Evolutionary conservation across 35 echinoderm and acorn worm species (phyloP).

Genomic region (Diadema setosum): DNA sequence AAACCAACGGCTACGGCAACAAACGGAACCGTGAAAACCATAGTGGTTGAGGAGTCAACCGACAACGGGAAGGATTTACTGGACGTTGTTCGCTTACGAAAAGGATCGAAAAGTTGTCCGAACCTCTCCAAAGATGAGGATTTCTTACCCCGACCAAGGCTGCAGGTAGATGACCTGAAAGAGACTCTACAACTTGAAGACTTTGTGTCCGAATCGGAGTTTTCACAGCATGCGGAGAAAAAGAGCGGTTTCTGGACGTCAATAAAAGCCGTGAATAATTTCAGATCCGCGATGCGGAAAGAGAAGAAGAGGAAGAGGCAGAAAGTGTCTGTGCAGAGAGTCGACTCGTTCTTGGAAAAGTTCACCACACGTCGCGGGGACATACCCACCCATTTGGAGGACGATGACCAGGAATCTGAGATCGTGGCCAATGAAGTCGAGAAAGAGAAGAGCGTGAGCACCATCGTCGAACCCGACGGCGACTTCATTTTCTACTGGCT

Average conservation of each 20-base stretch:
- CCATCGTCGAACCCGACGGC: constrained; percentile 59
- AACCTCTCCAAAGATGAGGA: neutral
- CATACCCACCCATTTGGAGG: neutral
- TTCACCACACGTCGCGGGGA: constrained; percentile 44
- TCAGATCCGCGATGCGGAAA: neutral
- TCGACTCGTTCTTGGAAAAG: constrained; percentile 58
- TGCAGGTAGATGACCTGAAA: neutral
- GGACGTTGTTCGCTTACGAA: neutral
- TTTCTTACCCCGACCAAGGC: neutral
- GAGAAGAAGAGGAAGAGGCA: neutral
- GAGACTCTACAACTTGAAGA: neutral
- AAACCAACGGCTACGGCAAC: too few relatives aligned
- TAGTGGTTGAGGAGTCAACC: neutral
- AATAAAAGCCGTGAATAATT: neutral
- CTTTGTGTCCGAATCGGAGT: neutral
- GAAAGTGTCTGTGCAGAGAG: constrained; percentile 1
- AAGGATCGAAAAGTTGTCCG: neutral
- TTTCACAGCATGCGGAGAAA: neutral
- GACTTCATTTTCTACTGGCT: constrained; percentile 84
- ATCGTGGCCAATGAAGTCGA: neutral
- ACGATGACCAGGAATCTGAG: constrained; percentile 15
- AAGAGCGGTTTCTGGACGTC: neutral
- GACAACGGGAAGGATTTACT: neutral
- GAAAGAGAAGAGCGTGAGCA: neutral
- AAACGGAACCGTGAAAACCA: neutral